phyloP scores from a whole-genome alignment of 2,113 vertebrate genomes.

The Varanus salvator region DNA sequence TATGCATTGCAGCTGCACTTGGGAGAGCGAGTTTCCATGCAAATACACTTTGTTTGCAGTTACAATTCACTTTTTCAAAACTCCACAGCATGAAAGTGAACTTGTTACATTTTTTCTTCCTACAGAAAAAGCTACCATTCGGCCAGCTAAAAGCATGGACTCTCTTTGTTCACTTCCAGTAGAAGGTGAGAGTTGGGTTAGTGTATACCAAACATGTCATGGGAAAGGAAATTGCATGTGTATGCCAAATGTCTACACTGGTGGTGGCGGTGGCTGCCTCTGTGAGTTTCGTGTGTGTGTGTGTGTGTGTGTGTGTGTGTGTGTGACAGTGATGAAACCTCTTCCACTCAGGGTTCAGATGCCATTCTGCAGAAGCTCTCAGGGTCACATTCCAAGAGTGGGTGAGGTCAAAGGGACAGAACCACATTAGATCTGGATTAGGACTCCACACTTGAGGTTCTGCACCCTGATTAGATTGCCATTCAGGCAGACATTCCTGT shows the following conservation, averaged over 20 bases:
- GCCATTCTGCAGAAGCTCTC: too few relatives aligned
- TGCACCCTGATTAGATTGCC: too few relatives aligned
- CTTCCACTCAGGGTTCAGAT: too few relatives aligned
- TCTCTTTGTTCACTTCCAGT: constrained; percentile 91
- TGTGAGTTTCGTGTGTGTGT: background rate
- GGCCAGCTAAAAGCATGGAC: constrained; percentile 98
- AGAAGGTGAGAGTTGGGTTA: constrained; percentile 82
- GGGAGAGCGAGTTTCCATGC: background rate
- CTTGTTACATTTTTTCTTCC: constrained; percentile 53
- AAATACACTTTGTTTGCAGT: background rate
- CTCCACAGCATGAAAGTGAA: constrained; percentile 28
- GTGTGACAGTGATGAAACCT: too few relatives aligned
- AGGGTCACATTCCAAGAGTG: too few relatives aligned
- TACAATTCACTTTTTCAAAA: constrained; percentile 17
- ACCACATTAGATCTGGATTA: too few relatives aligned
- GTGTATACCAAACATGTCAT: background rate
- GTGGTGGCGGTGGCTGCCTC: background rate
- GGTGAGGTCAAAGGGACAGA: too few relatives aligned
- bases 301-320: too few relatives aligned
- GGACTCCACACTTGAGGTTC: too few relatives aligned
- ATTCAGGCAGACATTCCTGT: background rate
- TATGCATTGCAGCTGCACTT: background rate
- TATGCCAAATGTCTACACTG: rapidly evolving
- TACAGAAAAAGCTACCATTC: constrained; percentile 91
- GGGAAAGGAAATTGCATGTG: background rate